A percentile compares a stretch with the other conserved stretches of the same genome.
Conservation (phyloP, 2,888 invertebrate genomes). For the Habrosyne pyritoides region DNA sequence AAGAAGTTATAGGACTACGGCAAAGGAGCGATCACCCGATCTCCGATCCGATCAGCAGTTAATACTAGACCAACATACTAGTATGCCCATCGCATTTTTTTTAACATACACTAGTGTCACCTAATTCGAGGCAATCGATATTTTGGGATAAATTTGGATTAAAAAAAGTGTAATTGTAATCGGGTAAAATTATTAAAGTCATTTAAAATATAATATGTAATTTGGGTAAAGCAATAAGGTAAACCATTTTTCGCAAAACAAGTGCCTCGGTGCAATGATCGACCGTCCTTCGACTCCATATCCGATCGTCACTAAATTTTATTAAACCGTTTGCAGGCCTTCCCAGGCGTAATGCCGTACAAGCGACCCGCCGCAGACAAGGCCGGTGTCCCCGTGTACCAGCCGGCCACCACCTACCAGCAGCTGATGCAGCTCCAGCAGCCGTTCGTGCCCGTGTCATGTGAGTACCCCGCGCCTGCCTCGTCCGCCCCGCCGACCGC, state of each 20-base stretch:
- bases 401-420: conserved; percentile 96
- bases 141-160: too few species aligned
- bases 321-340: conserved; percentile 86
- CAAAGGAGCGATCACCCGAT: too few species aligned
- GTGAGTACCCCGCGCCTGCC: conserved; percentile 95
- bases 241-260: not conserved
- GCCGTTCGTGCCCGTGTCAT: conserved; percentile 99
- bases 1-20: too few species aligned
- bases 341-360: conserved; percentile 97
- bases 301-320: conserved; percentile 12
- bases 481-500: conserved; percentile 85
- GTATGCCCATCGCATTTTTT: too few species aligned
- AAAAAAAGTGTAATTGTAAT: too few species aligned
- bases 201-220: too few species aligned
- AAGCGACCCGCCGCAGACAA: conserved; percentile 98
- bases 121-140: too few species aligned
- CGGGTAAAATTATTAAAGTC: not conserved
- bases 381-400: conserved; percentile 97
- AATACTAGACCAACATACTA: too few species aligned
- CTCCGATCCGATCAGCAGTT: too few species aligned
- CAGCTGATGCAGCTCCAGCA: conserved; percentile 97
- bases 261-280: too few species aligned
- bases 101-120: too few species aligned
- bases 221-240: not conserved
- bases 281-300: conserved; percentile 13